Base-by-base conservation (phyloP, 2,888 invertebrate species). In the Lathronympha strigana region DNA sequence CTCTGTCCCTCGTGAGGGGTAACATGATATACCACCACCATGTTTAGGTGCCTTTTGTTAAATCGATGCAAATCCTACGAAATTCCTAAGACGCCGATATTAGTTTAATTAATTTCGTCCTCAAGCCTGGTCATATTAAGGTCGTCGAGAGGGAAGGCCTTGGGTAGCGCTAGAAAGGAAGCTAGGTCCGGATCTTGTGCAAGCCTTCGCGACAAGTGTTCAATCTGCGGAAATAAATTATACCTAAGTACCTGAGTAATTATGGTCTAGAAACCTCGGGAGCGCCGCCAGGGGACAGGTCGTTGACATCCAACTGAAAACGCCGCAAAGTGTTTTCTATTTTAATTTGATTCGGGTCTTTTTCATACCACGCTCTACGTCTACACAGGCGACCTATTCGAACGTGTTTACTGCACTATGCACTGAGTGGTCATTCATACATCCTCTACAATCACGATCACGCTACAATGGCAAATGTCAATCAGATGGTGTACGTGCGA, bases 111-210 rank as follows among this genome's bases (percentile, higher is more conserved):
- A 36, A 36, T 13, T 15, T 38, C 36, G 25, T 61, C 50, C 40
- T 51, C 19, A 23, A 50, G 33, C 11, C 43, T 43, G 43, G 19
- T 5, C 51, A 23, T 8, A 51, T 38, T 50, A 51, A 67, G 55
- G 67, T 19, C 50, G 36, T 57, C 28, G 60, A 66, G 47, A 23
- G 66, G 66, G 15, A 57, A 50, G 64, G 49, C 64, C 67, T 64
- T 67, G 64, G 50, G 25, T 9, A 21, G 40, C 21, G 50, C 67
- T 71, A 72, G 74, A 76, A 74, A 67, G 76, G 73, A 72, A 70
- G 63, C 64, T 54, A 36, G 38, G 60, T 40, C 63, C 55, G 66
- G 67, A 67, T 63, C 66, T 70, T 70, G 63, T 51, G 62, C 61
- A 62, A 69, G 36, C 54, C 19, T 38, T 53, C 21, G 54, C 57